A percentile compares a stretch with the other conserved stretches of the same genome.
Conservation (phyloP, 2,113 vertebrate genomes). For the Nycticryphes semicollaris region DNA sequence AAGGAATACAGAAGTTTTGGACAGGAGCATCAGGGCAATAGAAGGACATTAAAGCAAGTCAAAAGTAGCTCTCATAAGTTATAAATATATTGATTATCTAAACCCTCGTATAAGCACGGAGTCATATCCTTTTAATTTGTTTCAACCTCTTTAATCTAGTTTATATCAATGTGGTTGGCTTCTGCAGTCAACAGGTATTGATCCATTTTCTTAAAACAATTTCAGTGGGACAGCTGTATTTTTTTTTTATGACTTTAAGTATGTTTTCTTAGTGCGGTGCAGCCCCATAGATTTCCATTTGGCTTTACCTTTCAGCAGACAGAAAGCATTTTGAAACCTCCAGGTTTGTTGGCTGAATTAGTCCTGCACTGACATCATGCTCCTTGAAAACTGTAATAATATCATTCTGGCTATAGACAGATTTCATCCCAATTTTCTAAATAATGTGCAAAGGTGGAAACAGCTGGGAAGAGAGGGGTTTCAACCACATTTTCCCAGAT, state of each 20-base stretch:
- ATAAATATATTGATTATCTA: not conserved
- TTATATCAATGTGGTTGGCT: not conserved
- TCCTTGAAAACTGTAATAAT: not conserved
- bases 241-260: not conserved
- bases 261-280: not conserved
- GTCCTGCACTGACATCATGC: not conserved
- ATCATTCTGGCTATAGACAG: not conserved
- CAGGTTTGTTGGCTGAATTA: not conserved
- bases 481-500: not conserved
- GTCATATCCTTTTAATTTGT: not conserved
- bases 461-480: not conserved
- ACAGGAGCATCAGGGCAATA: not conserved
- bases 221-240: not conserved
- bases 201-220: not conserved
- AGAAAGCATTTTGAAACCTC: not conserved
- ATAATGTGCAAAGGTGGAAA: not conserved
- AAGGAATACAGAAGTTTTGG: not conserved
- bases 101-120: not conserved
- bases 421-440: not conserved
- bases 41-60: not conserved
- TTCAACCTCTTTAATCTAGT: not conserved
- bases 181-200: not conserved
- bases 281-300: not conserved
- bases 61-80: not conserved
- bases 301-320: not conserved